phyloP scores from a whole-genome alignment of 2,888 invertebrate species.

The Brachynemurus nebulosus region DNA sequence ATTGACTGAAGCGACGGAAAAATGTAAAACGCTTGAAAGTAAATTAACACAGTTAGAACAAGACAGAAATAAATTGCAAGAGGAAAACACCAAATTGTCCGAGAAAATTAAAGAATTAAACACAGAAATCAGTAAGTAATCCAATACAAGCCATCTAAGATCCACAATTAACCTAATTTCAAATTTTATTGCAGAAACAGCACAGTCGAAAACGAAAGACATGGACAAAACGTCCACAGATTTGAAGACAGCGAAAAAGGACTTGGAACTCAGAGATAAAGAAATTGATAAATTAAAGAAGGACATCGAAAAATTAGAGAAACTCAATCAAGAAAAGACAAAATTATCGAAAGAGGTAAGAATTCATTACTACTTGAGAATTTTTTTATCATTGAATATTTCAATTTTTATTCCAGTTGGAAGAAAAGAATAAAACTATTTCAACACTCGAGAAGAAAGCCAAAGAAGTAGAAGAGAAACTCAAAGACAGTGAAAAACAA shows the following conservation, averaged over 20 bases:
- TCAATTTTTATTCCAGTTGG: constrained; percentile 31
- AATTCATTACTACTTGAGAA: constrained; percentile 13
- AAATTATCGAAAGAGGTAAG: constrained; percentile 45
- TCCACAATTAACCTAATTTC: constrained; percentile 8
- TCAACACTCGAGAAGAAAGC: constrained; percentile 50
- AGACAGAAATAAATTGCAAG: constrained; percentile 32
- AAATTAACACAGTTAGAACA: constrained; percentile 34
- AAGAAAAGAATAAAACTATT: constrained; percentile 46
- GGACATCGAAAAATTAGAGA: constrained; percentile 36
- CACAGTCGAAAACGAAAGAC: constrained; percentile 39
- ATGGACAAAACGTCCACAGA: constrained; percentile 42
- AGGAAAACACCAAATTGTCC: constrained; percentile 41
- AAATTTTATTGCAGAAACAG: constrained; percentile 34
- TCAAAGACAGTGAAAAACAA: constrained; percentile 42
- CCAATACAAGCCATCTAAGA: constrained; percentile 4
- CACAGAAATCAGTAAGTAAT: constrained; percentile 34
- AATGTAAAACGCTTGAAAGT: no score
- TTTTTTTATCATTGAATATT: constrained; percentile 3
- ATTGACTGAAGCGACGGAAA: no score
- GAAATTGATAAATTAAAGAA: constrained; percentile 45
- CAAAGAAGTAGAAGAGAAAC: constrained; percentile 52
- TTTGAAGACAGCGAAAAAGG: constrained; percentile 48
- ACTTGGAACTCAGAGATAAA: constrained; percentile 49
- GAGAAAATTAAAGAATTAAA: constrained; percentile 43
- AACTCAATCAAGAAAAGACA: constrained; percentile 40